phyloP scores from a whole-genome alignment of 2,113 vertebrate genomes.

The Sitta europaea region DNA sequence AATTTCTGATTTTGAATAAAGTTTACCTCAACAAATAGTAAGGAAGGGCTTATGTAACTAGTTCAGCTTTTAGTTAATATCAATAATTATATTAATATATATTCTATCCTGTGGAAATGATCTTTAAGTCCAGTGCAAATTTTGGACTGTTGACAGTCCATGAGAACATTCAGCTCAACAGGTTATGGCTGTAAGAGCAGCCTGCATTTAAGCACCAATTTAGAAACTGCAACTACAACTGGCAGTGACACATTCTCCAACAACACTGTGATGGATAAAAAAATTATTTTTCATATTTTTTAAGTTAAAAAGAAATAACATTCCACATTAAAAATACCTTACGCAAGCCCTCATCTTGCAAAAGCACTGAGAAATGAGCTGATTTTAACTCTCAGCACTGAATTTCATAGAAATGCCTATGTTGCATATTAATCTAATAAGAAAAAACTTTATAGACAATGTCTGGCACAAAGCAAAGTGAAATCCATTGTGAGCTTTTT shows the following conservation, averaged over 20 bases:
- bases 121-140: neutral
- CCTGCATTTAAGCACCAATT: neutral
- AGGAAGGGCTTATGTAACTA: neutral
- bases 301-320: neutral
- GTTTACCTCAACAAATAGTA: neutral
- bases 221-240: neutral
- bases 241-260: neutral
- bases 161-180: neutral
- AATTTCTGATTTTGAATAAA: neutral
- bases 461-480: neutral
- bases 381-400: neutral
- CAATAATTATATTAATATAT: neutral
- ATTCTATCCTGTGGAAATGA: neutral
- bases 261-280: rapidly evolving
- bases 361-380: neutral
- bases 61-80: neutral
- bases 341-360: neutral
- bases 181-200: neutral
- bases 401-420: neutral
- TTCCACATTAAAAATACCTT: neutral
- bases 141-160: neutral
- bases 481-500: neutral
- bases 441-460: neutral
- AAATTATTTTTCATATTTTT: neutral
- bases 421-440: neutral